Base-by-base conservation (phyloP, 2,797 vertebrate genomes). In the Sorex maritimensis region DNA sequence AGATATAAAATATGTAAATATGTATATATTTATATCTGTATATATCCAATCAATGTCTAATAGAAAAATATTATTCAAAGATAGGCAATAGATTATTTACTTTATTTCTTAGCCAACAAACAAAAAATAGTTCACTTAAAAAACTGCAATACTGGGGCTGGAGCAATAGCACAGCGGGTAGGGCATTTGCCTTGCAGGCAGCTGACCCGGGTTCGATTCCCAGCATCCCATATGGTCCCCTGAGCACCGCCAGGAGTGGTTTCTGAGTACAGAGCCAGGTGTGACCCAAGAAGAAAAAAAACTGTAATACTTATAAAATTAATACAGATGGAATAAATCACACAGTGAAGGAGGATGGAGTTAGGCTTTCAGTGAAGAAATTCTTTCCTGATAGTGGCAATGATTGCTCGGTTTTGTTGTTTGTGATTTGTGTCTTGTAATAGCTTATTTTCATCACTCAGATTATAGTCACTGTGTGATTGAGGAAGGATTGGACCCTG, bases 31-130 rank as follows among this genome's bases (percentile, higher is more conserved):
- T 52, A 52, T 52, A 52, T 52, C 2, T 52, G 13, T 52, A 52
- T 52, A 14, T 52, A 52, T 52, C 2, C 49, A 52, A 4, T 75
- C 55, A 5, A 8, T 85, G 6, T 24, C 14, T 77, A 12, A 4
- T 10, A 73, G 30, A 86, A 86, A 30, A 12, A 8, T 11, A 71
- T 38, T 79, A 77, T 44, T 86, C 81, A 34, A 96, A 84, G 92
- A 63, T 49, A 63, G 8, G 26, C 58, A 30, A 38, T 68, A n/a
- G 24, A 24, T 19, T 28, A 58, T 14, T 81, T 84, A 58, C 19
- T 81, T 84, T 95, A 75, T 83, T 69, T 79, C 55, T 34, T 46
- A 41, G 26, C 24, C n/a, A 88, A 52, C 69, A 84, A 78, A 1
- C 67, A 1, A 72, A 49, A 52, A 61, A 85, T 38, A 92, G 2